Evolutionary conservation across 2,113 vertebrate species (phyloP), one percentile per base, ranked within the genome.

Genomic region (Vulpes vulpes): DNA sequence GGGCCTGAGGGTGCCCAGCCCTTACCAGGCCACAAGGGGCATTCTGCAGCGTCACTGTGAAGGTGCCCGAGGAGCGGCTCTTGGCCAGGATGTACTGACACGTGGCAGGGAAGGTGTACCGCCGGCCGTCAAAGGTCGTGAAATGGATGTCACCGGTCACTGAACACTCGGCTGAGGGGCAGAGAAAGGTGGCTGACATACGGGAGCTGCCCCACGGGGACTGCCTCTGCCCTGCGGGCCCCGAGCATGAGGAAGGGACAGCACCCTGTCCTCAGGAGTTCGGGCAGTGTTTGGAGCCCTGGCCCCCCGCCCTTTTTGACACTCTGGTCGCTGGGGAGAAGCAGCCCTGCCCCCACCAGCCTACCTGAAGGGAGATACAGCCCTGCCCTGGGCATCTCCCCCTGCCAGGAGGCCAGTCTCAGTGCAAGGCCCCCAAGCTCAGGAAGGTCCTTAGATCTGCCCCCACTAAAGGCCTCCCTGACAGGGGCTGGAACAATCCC

Each of bases 21-120:
- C 99, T 99, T 96, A 99, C 99, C 95, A 99, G 98, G 94, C 99
- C 99, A 98, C 99, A 99, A 0, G 99, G 99, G 79, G 99, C 98
- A 5, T 99, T 99, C 98, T 99, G 99, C 98, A 99, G 76, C 49
- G 99, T 99, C 98, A 99, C 93, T 0, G 99, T 99, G 97, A 99
- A 99, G 27, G 87, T 98, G 43, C 99, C 99, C 0, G 99, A 99
- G 0, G 91, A 98, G 69, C 95, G 99, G 92, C 99, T 99, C 98
- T 99, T 99, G 62, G 99, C 99, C 86, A 99, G 98, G 93, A 99
- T 99, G 6, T 99, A 99, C 55, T 99, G 99, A 93, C 99, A 99
- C 0, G 99, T 98, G 81, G 99, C 99, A 22, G 99, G 99, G 94
- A 99, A 99, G 20, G 99, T 99, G 98, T 99, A 99, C 55, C 98